Base-by-base conservation (phyloP, 1,140 invertebrate species). In the Drosophila elegans region DNA sequence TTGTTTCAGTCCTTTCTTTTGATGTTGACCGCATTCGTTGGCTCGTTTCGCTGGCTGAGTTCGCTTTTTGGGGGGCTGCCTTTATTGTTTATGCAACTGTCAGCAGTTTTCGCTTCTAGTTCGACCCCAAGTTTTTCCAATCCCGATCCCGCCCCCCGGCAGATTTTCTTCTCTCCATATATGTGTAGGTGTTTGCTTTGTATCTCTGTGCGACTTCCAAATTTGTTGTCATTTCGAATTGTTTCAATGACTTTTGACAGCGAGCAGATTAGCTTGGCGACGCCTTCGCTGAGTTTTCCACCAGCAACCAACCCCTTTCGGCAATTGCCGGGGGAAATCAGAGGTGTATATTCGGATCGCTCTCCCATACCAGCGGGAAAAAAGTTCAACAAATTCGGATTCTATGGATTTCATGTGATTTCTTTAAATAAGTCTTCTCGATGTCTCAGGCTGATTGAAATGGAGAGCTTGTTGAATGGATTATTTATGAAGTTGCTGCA, bases 11-110 rank as follows among this genome's bases (percentile, higher is more conserved):
- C 36, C 38, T 66, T 86, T 59, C 74, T 86, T 86, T 88, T 86
- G 83, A 86, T 88, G 79, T 73, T 86, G 83, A 86, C 83, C 83
- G 83, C 83, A 86, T 83, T 86, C 56, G 71, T 39, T 80, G 42
- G 34, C 54, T 48, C 42, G 56, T 59, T 76, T 67, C 53, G 61
- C 71, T 66, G 54, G 48, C 45, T 75, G 74, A 52, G 41, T 49
- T 57, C 63, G 39, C 56, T 81, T 74, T 67, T 76, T 69, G 62
- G 57, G 51, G 36, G 44, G 39, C 71, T 74, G 67, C 78, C 60
- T 80, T 88, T 86, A 86, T 86, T 86, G 83, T 86, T 86, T 86
- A 88, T 86, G 83, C 83, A 86, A 86, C 83, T 86, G 83, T 86
- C 83, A 86, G 83, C 83, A 86, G 84, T 86, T 83, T 88, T 89